Percentiles rank a stretch among this genome's conserved stretches.
Evolutionary conservation across 2,797 vertebrate genomes (phyloP).

Genomic region (Cyprinella venusta): DNA sequence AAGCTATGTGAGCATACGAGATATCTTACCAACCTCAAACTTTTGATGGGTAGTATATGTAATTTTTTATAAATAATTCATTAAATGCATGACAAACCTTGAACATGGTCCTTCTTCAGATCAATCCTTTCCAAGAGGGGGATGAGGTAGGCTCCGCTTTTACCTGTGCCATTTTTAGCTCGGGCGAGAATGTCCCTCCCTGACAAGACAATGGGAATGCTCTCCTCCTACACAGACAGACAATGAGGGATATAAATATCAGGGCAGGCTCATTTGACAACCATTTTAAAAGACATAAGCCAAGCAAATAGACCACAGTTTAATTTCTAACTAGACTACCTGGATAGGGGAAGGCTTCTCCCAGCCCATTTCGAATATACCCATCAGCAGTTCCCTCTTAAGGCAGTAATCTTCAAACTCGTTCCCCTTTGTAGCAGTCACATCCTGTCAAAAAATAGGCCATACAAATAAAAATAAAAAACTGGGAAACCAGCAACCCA

Average conservation of each 20-base stretch:
- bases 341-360: slow-evolving; percentile 82
- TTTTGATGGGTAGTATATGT: background rate
- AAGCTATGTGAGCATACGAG: background rate
- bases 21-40: background rate
- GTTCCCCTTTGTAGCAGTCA: slow-evolving; percentile 81
- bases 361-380: slow-evolving; percentile 84
- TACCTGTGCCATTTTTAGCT: slow-evolving; percentile 82
- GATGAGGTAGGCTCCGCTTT: slow-evolving; percentile 84
- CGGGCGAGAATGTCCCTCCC: slow-evolving; percentile 80
- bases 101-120: slow-evolving; percentile 78
- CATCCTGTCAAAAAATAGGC: slow-evolving; percentile 70
- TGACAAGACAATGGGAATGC: slow-evolving; percentile 81
- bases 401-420: slow-evolving; percentile 84
- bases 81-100: slow-evolving; percentile 66
- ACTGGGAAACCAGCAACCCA: background rate
- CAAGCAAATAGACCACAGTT: background rate
- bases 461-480: background rate
- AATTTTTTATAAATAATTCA: background rate
- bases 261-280: background rate
- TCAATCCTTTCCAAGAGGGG: slow-evolving; percentile 81
- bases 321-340: slow-evolving; percentile 60
- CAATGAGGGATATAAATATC: background rate
- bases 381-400: slow-evolving; percentile 81
- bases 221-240: slow-evolving; percentile 74
- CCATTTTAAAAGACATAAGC: background rate